These are phyloP conservation scores for Istiophorus platypterus DNA, from an alignment of 2,113 vertebrate genomes.

Conservation along the genomic window DNA sequence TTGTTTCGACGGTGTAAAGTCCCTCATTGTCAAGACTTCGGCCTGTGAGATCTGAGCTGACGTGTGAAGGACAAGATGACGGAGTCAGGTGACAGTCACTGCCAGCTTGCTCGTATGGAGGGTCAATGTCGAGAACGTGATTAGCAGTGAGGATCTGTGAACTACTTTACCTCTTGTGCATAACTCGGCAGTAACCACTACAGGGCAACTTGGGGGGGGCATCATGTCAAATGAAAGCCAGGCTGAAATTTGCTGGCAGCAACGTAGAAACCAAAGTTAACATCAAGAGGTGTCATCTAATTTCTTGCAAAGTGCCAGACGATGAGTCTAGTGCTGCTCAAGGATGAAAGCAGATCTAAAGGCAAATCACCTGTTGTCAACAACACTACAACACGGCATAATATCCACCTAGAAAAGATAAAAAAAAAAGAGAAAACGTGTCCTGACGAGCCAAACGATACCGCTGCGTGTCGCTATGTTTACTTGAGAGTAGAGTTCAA, in stretches of 20 bases:
- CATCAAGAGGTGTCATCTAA: slow-evolving; percentile 60
- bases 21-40: slow-evolving; percentile 61
- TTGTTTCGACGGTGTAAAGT: slow-evolving; percentile 53
- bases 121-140: slow-evolving; percentile 12
- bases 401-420: slow-evolving; percentile 35
- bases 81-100: slow-evolving; percentile 56
- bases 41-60: slow-evolving; percentile 65
- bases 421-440: not conserved
- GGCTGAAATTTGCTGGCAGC: slow-evolving; percentile 56
- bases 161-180: slow-evolving; percentile 53
- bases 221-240: slow-evolving; percentile 47
- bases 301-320: slow-evolving; percentile 54
- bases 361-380: slow-evolving; percentile 60
- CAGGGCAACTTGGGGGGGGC: slow-evolving; percentile 27
- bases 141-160: slow-evolving; percentile 17
- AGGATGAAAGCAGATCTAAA: slow-evolving; percentile 58
- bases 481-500: slow-evolving; percentile 48
- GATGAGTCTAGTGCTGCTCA: slow-evolving; percentile 45
- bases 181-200: slow-evolving; percentile 30
- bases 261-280: slow-evolving; percentile 52
- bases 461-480: slow-evolving; percentile 38
- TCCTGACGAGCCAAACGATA: slow-evolving; percentile 45
- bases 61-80: slow-evolving; percentile 67
- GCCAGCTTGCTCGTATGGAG: slow-evolving; percentile 30
- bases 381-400: slow-evolving; percentile 31